A percentile compares a stretch with the other conserved stretches of the same genome.
These are phyloP conservation scores for Sinocyclocheilus rhinocerous DNA, from an alignment of 2,113 vertebrate genomes.

Conservation along the genomic window DNA sequence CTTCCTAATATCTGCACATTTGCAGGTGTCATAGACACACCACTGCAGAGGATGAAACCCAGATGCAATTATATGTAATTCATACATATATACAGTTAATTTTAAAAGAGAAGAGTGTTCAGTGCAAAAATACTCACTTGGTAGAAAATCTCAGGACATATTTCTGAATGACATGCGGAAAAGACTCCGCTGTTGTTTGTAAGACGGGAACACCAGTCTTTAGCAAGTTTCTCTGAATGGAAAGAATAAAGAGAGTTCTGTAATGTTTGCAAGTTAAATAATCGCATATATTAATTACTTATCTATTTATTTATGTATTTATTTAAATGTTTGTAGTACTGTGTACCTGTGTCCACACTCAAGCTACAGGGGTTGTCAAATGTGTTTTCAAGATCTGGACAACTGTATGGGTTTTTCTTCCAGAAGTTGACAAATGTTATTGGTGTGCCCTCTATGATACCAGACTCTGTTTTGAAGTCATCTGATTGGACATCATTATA, in stretches of 20 bases:
- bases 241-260: background rate
- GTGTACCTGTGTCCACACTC: conserved; percentile 84
- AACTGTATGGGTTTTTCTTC: conserved; percentile 63
- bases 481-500: conserved; percentile 43
- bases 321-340: background rate
- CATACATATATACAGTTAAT: background rate
- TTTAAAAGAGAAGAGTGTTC: background rate
- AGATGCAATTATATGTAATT: background rate
- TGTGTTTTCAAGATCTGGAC: conserved; percentile 74
- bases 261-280: background rate
- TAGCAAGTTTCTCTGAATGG: conserved; percentile 84
- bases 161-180: conserved; percentile 79
- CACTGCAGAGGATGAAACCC: conserved; percentile 69
- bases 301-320: background rate
- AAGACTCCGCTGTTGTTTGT: conserved; percentile 76
- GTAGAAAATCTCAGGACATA: conserved; percentile 79
- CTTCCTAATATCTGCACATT: conserved; percentile 83
- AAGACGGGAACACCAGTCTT: conserved; percentile 83
- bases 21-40: conserved; percentile 89
- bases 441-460: conserved; percentile 37
- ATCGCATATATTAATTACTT: background rate
- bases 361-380: conserved; percentile 82
- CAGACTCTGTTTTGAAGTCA: conserved; percentile 44
- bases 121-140: conserved; percentile 71
- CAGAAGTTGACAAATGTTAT: conserved; percentile 35